These are phyloP conservation scores for Rhopilema esculentum DNA, from an alignment of 30 jellyfish, hydroid and myxozoan species.

Conservation along the genomic window DNA sequence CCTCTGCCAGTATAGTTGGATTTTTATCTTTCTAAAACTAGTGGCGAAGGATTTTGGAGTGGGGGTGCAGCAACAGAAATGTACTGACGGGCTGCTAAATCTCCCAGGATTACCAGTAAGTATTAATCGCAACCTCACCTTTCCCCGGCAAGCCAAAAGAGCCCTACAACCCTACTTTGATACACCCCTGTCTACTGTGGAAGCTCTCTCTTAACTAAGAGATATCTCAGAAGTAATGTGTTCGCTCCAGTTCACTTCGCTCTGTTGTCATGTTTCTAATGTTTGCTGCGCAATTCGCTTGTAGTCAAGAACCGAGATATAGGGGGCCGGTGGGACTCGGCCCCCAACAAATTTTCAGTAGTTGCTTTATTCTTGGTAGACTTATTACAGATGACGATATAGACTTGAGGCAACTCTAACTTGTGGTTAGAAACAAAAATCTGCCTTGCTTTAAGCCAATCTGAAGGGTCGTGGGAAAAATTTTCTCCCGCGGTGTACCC, in stretches of 20 bases:
- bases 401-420: not conserved
- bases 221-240: not conserved
- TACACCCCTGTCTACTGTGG: not conserved
- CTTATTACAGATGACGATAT: not conserved
- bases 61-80: not conserved
- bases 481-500: not conserved
- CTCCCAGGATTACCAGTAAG: not conserved
- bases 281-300: not conserved
- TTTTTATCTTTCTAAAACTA: not conserved
- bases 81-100: not conserved
- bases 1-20: not conserved
- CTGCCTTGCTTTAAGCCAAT: not conserved
- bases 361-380: not conserved
- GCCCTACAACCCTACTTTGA: not conserved
- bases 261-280: not conserved
- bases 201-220: not conserved
- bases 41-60: not conserved
- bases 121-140: not conserved
- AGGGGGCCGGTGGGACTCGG: conserved; percentile 1
- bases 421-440: not conserved
- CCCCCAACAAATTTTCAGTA: not conserved
- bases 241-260: not conserved
- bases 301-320: not conserved
- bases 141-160: not conserved
- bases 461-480: not conserved